Evolutionary conservation across 1,140 invertebrate genomes (phyloP).

Genomic region (Aphelenchoides avenae): DNA sequence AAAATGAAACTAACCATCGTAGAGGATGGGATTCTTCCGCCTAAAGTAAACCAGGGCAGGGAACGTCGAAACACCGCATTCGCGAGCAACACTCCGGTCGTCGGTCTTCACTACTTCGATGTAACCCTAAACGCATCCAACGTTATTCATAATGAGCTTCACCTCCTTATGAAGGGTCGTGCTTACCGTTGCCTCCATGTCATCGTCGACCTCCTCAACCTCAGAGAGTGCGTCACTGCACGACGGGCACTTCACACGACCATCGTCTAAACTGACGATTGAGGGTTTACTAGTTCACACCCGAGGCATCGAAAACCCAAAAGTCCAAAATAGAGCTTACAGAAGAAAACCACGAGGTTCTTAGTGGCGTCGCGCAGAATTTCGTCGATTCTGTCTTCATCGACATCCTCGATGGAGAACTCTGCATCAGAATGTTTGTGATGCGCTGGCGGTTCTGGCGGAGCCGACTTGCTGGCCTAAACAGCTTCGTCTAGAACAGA

Average conservation of each 20-base stretch:
- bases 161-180: too few relatives aligned
- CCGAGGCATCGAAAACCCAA: background rate
- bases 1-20: slow-evolving; percentile 46
- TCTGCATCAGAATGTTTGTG: slow-evolving; percentile 37
- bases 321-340: too few relatives aligned
- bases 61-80: slow-evolving; percentile 54
- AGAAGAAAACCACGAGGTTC: slow-evolving; percentile 59
- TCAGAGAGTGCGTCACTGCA: slow-evolving; percentile 52
- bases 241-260: slow-evolving; percentile 53
- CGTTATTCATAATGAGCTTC: background rate
- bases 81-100: slow-evolving; percentile 54
- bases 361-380: slow-evolving; percentile 55
- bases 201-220: slow-evolving; percentile 58
- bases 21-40: slow-evolving; percentile 57
- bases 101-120: slow-evolving; percentile 58
- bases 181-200: slow-evolving; percentile 58
- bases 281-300: background rate
- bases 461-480: slow-evolving; percentile 12
- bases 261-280: slow-evolving; percentile 50
- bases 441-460: slow-evolving; percentile 4
- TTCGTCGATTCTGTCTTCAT: slow-evolving; percentile 58
- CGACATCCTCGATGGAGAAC: slow-evolving; percentile 58
- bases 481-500: slow-evolving; percentile 1
- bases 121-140: slow-evolving; percentile 12
- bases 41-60: slow-evolving; percentile 57